Conservation (phyloP, 2,888 invertebrate genomes). For the Proisotoma minuta region DNA sequence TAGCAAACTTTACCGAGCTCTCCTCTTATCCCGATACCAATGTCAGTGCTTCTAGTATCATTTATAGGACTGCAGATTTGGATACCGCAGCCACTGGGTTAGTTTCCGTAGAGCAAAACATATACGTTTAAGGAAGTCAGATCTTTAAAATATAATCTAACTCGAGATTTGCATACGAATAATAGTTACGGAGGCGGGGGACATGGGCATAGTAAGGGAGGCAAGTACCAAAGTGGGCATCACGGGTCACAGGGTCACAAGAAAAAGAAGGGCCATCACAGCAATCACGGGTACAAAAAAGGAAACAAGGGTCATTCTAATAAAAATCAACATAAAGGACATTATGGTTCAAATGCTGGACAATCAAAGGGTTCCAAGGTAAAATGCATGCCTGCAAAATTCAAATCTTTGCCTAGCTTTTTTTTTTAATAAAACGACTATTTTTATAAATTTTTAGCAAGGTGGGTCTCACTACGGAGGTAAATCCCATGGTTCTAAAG, state of each 20-base stretch:
- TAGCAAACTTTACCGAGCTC: conserved; percentile 26
- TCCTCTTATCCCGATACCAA: conserved; percentile 27
- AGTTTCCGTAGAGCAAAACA: conserved; percentile 6
- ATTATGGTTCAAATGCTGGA: conserved; percentile 46
- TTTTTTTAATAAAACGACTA: background rate
- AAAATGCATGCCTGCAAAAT: too few relatives aligned
- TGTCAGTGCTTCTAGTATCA: conserved; percentile 39
- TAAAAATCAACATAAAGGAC: conserved; percentile 43
- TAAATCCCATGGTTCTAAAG: conserved; percentile 40
- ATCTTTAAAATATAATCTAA: background rate
- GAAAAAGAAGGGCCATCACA: conserved; percentile 38
- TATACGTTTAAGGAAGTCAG: background rate
- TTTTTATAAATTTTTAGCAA: conserved; percentile 29
- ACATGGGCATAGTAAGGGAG: conserved; percentile 39
- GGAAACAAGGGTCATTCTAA: conserved; percentile 44
- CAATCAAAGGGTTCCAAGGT: conserved; percentile 46
- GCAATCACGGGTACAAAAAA: conserved; percentile 46
- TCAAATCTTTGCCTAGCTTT: background rate
- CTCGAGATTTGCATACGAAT: background rate
- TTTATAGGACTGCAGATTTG: conserved; percentile 35
- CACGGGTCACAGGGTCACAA: conserved; percentile 39
- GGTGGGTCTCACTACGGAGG: conserved; percentile 47
- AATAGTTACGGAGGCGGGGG: conserved; percentile 25
- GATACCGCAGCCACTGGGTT: conserved; percentile 45
- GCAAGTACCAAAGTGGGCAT: conserved; percentile 40